Evolutionary conservation across 2,113 vertebrate species (phyloP).

Genomic region (Trematocara nigrifrons): DNA sequence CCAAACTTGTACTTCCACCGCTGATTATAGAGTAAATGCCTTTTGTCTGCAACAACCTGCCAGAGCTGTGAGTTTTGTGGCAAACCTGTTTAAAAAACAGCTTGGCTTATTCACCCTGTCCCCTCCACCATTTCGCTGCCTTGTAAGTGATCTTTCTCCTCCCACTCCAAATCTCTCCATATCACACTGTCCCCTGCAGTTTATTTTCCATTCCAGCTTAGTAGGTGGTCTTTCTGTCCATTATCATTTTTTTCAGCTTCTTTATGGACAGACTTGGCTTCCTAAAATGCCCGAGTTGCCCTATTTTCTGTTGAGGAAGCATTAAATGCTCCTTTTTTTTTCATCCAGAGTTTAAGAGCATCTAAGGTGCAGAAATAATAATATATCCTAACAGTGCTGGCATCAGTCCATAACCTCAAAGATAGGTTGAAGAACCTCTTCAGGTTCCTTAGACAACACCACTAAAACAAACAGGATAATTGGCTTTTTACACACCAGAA

Average conservation of each 20-base stretch:
- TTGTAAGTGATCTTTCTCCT: slow-evolving; percentile 27
- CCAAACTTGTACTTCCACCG: not conserved
- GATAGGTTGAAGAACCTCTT: not conserved
- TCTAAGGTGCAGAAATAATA: not conserved
- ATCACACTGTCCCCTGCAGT: slow-evolving; percentile 20
- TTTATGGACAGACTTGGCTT: not conserved
- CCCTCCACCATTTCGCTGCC: not conserved
- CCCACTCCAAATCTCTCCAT: not conserved
- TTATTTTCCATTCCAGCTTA: slow-evolving; percentile 33
- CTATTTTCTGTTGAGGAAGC: not conserved
- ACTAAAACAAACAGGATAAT: not conserved
- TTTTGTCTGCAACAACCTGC: not conserved
- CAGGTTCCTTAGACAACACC: not conserved
- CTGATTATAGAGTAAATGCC: not conserved
- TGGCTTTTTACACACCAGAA: not conserved
- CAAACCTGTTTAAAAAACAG: slow-evolving; percentile 39
- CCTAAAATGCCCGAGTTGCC: not conserved
- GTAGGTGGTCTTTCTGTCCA: not conserved
- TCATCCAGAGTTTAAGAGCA: not conserved
- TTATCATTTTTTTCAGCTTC: slow-evolving; percentile 5
- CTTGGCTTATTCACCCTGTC: slow-evolving; percentile 32
- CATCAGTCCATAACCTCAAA: not conserved
- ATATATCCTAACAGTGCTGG: not conserved
- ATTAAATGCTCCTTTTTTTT: not conserved
- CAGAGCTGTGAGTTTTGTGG: not conserved